phyloP scores from a whole-genome alignment of 2,888 invertebrate species.

The Priocnemis perturbator region DNA sequence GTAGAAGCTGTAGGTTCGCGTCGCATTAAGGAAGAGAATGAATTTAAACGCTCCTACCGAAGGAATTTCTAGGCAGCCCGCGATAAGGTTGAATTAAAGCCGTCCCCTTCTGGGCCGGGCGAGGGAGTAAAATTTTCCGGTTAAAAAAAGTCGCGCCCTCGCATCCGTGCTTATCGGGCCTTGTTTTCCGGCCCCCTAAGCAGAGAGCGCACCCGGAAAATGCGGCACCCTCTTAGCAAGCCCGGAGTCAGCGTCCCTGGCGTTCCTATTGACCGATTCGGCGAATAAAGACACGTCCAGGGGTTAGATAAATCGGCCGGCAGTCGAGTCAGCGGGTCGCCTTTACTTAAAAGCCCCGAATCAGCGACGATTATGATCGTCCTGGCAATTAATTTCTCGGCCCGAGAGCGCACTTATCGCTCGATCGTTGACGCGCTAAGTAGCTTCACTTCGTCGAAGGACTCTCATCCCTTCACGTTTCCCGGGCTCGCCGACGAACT shows the following conservation, averaged over 20 bases:
- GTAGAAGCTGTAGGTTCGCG: neutral
- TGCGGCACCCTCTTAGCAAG: slow-evolving; percentile 15
- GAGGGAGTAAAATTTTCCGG: slow-evolving; percentile 28
- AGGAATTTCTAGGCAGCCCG: neutral
- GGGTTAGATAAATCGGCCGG: slow-evolving; percentile 32
- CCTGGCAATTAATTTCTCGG: slow-evolving; percentile 37
- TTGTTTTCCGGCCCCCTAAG: slow-evolving; percentile 52
- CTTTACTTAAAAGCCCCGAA: slow-evolving; percentile 10
- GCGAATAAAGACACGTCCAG: slow-evolving; percentile 7
- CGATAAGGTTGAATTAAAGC: too few species aligned
- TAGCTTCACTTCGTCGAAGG: slow-evolving; percentile 17
- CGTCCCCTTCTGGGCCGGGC: too few species aligned
- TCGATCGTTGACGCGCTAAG: slow-evolving; percentile 1
- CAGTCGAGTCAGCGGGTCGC: slow-evolving; percentile 20
- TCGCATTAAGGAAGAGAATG: neutral
- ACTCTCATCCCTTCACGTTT: neutral
- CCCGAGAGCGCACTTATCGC: slow-evolving; percentile 13
- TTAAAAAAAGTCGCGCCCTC: slow-evolving; percentile 48
- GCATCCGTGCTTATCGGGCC: slow-evolving; percentile 34
- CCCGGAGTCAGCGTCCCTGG: slow-evolving; percentile 6
- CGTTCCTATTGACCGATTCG: slow-evolving; percentile 20
- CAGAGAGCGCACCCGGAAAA: slow-evolving; percentile 37
- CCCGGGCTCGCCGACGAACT: neutral
- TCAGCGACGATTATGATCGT: slow-evolving; percentile 36
- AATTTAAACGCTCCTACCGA: too few species aligned